These are phyloP conservation scores for Leptinotarsa defecta DNA, from an alignment of 1,140 invertebrate genomes.

Conservation along the genomic window DNA sequence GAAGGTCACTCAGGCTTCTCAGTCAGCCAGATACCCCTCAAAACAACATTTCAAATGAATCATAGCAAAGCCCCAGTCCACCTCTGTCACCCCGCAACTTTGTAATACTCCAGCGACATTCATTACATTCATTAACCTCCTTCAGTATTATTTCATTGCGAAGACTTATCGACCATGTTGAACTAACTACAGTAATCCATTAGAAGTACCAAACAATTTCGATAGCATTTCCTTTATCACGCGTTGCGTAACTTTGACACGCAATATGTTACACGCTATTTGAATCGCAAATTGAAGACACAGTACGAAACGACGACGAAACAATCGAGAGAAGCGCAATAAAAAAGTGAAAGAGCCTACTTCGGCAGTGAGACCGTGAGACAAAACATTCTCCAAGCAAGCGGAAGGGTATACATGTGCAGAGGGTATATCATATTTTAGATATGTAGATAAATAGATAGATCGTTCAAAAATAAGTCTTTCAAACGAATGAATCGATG, in stretches of 20 bases:
- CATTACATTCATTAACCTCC: conserved; percentile 34
- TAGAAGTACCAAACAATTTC: conserved; percentile 29
- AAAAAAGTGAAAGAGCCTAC: too few relatives aligned
- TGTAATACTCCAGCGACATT: conserved; percentile 7
- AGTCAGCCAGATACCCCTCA: too few relatives aligned
- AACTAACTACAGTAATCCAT: conserved; percentile 34
- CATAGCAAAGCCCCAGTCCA: not conserved
- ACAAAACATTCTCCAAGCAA: too few relatives aligned
- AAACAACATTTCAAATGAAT: too few relatives aligned
- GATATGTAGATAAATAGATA: too few relatives aligned
- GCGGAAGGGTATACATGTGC: too few relatives aligned
- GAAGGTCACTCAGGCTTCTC: too few relatives aligned
- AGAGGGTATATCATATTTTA: too few relatives aligned
- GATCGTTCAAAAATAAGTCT: too few relatives aligned
- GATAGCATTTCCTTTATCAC: conserved; percentile 33
- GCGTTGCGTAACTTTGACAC: conserved; percentile 28
- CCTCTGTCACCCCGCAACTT: not conserved
- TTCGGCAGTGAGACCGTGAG: too few relatives aligned
- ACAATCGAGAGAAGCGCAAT: not conserved
- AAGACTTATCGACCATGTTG: conserved; percentile 34
- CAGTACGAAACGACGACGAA: not conserved
- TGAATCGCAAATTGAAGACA: conserved; percentile 7
- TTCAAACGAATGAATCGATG: too few relatives aligned
- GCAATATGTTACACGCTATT: conserved; percentile 12
- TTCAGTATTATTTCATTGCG: conserved; percentile 26